Conservation (phyloP, 2,888 invertebrate genomes). For the Acleris emargana region DNA sequence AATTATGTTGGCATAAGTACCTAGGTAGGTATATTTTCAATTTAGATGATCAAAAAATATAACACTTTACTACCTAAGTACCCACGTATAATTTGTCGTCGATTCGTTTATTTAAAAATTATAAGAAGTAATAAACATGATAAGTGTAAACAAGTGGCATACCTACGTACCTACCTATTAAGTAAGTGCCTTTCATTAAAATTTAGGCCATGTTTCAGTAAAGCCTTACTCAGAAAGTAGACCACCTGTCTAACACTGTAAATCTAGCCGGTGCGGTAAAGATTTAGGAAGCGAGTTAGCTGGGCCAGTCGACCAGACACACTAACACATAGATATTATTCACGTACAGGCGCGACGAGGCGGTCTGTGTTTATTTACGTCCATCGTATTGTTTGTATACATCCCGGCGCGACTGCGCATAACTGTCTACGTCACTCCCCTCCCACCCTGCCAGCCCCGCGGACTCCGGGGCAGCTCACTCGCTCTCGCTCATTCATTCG, state of each 20-base stretch:
- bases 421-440: constrained; percentile 74
- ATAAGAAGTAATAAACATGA: background rate
- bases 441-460: constrained; percentile 60
- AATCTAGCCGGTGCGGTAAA: constrained; percentile 34
- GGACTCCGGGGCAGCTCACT: constrained; percentile 53
- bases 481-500: constrained; percentile 81
- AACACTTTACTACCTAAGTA: too few relatives aligned
- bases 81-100: background rate
- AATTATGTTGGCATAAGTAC: too few relatives aligned
- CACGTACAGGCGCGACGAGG: constrained; percentile 64
- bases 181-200: background rate
- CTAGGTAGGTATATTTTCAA: too few relatives aligned
- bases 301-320: constrained; percentile 54
- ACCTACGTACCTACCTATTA: too few relatives aligned
- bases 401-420: constrained; percentile 83
- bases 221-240: constrained; percentile 32
- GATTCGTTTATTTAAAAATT: background rate
- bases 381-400: constrained; percentile 84
- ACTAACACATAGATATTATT: constrained; percentile 74
- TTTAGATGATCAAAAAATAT: too few relatives aligned
- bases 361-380: constrained; percentile 83
- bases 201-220: constrained; percentile 17
- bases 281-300: constrained; percentile 38
- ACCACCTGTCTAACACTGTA: constrained; percentile 36
- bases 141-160: background rate